Evolutionary conservation across 1,140 invertebrate species (phyloP).

Genomic region (Drosophila teissieri): DNA sequence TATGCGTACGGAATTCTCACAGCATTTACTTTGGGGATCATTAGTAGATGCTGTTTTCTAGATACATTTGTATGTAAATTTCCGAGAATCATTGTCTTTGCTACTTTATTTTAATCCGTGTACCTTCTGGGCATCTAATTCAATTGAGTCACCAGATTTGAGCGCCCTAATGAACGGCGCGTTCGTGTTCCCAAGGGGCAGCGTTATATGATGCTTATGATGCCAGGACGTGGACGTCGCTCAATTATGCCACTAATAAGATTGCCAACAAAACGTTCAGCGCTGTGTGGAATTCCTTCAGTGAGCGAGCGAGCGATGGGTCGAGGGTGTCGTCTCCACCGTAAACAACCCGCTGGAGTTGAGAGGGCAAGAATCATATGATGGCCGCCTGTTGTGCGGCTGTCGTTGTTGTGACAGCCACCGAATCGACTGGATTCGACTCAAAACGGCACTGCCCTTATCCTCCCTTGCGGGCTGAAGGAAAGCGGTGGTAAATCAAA

Average conservation of each 20-base stretch:
- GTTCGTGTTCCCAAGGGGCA: slow-evolving; percentile 45
- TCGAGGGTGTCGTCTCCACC: slow-evolving; percentile 48
- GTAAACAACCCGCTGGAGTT: slow-evolving; percentile 58
- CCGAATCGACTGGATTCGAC: slow-evolving; percentile 42
- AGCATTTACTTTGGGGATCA: neutral
- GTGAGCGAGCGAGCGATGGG: slow-evolving; percentile 20
- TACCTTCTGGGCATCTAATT: slow-evolving; percentile 43
- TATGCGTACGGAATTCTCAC: too few species aligned
- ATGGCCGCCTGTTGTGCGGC: slow-evolving; percentile 55
- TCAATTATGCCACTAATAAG: slow-evolving; percentile 73
- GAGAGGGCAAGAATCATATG: slow-evolving; percentile 72
- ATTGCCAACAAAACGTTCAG: slow-evolving; percentile 65
- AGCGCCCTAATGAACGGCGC: slow-evolving; percentile 44
- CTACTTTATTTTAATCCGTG: neutral
- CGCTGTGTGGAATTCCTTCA: slow-evolving; percentile 65
- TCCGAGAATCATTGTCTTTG: neutral
- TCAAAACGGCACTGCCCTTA: slow-evolving; percentile 9
- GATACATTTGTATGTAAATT: neutral
- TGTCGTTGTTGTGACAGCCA: slow-evolving; percentile 64
- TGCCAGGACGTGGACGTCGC: slow-evolving; percentile 36
- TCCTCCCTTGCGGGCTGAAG: slow-evolving; percentile 17
- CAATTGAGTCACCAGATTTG: slow-evolving; percentile 63
- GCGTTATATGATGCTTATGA: slow-evolving; percentile 52
- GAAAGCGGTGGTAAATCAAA: slow-evolving; percentile 43
- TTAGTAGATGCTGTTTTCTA: neutral